Conservation (phyloP, 2,113 vertebrate species). For the Trochalopteron elliotii region DNA sequence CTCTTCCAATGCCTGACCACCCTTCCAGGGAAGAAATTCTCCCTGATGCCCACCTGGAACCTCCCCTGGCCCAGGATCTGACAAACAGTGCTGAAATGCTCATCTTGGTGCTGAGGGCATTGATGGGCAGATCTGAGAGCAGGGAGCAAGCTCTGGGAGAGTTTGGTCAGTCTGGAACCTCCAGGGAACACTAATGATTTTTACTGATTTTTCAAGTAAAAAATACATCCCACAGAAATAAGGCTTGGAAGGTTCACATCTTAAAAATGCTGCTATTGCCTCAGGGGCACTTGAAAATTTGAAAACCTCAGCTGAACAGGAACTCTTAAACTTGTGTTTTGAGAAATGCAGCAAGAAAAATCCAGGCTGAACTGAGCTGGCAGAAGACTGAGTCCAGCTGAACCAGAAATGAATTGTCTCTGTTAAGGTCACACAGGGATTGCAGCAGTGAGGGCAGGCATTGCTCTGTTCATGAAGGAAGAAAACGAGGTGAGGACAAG, state of each 20-base stretch:
- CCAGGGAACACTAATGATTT: background rate
- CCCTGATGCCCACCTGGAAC: background rate
- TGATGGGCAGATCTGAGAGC: background rate
- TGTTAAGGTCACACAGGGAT: background rate
- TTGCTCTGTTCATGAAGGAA: background rate
- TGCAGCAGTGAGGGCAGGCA: background rate
- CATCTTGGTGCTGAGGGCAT: background rate
- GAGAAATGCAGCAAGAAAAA: background rate
- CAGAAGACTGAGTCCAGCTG: slow-evolving; percentile 44
- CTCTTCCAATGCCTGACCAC: background rate
- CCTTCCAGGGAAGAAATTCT: background rate
- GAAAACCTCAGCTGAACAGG: background rate
- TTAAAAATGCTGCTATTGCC: background rate
- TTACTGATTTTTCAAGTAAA: background rate
- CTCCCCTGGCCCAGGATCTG: background rate
- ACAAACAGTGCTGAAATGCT: background rate
- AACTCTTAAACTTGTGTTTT: background rate
- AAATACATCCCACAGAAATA: background rate
- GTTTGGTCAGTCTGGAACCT: background rate
- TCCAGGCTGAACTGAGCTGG: background rate
- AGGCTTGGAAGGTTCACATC: background rate
- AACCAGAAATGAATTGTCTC: slow-evolving; percentile 44
- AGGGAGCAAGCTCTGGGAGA: background rate
- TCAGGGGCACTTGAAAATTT: background rate
- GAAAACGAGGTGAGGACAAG: background rate